phyloP scores from a whole-genome alignment of 2,113 vertebrate genomes.

The Oryctolagus cuniculus region DNA sequence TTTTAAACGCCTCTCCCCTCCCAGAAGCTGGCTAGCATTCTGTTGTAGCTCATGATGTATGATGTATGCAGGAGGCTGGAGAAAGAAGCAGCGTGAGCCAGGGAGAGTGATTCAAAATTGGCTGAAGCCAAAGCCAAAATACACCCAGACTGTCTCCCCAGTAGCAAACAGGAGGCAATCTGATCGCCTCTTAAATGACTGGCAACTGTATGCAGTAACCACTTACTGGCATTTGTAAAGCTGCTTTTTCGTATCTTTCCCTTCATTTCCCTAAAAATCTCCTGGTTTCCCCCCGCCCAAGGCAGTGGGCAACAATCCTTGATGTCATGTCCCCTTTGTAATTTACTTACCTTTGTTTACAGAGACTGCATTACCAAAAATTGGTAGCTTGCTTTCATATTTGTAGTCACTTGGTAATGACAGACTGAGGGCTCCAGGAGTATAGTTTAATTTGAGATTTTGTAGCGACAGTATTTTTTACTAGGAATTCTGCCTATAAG shows the following conservation, averaged over 20 bases:
- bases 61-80: conserved; percentile 82
- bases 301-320: background rate
- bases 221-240: conserved; percentile 55
- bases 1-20: conserved; percentile 60
- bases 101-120: conserved; percentile 79
- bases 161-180: conserved; percentile 76
- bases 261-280: conserved; percentile 57
- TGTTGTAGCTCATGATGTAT: conserved; percentile 76
- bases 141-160: conserved; percentile 77
- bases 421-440: background rate
- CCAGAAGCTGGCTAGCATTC: conserved; percentile 79
- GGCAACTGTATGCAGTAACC: conserved; percentile 52
- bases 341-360: background rate
- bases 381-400: background rate
- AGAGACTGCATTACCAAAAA: background rate
- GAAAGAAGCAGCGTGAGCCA: conserved; percentile 80
- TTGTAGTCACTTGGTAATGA: background rate
- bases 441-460: background rate
- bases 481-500: background rate
- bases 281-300: background rate
- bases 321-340: background rate
- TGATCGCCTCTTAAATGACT: conserved; percentile 72
- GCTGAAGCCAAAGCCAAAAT: conserved; percentile 78
- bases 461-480: background rate
- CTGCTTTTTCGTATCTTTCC: conserved; percentile 64